These are phyloP conservation scores for Cynocephalus volans DNA, from an alignment of 2,113 vertebrate genomes.

Conservation along the genomic window DNA sequence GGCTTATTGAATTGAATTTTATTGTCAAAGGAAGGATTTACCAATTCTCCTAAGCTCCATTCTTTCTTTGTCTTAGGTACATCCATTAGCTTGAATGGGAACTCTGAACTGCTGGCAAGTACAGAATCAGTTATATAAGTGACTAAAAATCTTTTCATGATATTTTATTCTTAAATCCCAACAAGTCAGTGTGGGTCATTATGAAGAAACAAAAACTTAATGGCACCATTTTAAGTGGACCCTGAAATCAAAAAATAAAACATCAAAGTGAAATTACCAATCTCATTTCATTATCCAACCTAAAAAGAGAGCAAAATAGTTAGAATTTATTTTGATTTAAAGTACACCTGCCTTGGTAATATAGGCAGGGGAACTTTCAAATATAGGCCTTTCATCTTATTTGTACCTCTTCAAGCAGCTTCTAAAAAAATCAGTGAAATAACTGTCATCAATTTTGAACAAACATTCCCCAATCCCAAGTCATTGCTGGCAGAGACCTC, in stretches of 20 bases:
- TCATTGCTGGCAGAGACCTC: rapidly evolving
- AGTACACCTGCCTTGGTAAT: not conserved
- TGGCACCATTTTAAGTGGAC: not conserved
- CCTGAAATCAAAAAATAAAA: slow-evolving; percentile 53
- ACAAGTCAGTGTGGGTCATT: slow-evolving; percentile 11
- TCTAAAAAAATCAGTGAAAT: slow-evolving; percentile 17
- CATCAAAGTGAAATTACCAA: slow-evolving; percentile 64
- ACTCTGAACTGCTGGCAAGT: not conserved
- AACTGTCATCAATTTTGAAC: not conserved
- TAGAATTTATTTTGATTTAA: slow-evolving; percentile 68
- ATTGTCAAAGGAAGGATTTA: not conserved
- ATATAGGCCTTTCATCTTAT: not conserved
- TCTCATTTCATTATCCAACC: slow-evolving; percentile 58
- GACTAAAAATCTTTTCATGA: slow-evolving; percentile 27
- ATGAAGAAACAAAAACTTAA: slow-evolving; percentile 16
- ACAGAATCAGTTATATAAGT: slow-evolving; percentile 6
- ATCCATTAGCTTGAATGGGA: slow-evolving; percentile 1
- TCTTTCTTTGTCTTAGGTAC: slow-evolving; percentile 39
- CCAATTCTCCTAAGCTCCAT: not conserved
- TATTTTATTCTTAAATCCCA: slow-evolving; percentile 52
- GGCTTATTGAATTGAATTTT: slow-evolving; percentile 11
- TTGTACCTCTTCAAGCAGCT: not conserved
- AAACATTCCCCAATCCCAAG: not conserved
- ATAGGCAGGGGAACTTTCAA: not conserved
- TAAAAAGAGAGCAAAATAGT: slow-evolving; percentile 40